These are phyloP conservation scores for Hydrophis major DNA, from an alignment of 2,797 vertebrate genomes.

Conservation along the genomic window DNA sequence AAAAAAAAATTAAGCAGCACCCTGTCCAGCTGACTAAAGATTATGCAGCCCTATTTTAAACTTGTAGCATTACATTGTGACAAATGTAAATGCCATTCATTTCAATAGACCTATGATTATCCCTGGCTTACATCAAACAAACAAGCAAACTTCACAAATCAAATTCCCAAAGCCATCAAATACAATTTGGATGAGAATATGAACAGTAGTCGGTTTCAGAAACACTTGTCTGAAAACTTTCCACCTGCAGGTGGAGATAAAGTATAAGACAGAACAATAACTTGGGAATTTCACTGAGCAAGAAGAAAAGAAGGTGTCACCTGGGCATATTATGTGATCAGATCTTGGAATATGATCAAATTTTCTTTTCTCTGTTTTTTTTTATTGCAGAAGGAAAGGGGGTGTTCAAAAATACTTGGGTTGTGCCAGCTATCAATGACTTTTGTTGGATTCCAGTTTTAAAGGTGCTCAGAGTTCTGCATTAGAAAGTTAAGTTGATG, in stretches of 20 bases:
- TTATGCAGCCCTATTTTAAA: not conserved
- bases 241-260: conserved; percentile 27
- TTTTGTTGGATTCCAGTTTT: not conserved
- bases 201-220: not conserved
- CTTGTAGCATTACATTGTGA: not conserved
- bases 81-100: not conserved
- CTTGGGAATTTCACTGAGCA: not conserved
- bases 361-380: not conserved
- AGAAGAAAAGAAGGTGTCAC: not conserved
- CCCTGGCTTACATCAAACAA: not conserved
- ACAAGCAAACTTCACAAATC: not conserved
- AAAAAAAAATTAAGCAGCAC: not conserved
- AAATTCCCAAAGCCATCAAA: not conserved
- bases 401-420: not conserved
- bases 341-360: not conserved
- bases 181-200: not conserved
- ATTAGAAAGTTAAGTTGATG: not conserved
- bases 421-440: not conserved
- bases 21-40: not conserved
- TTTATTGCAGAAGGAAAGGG: not conserved
- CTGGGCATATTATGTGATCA: not conserved
- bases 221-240: not conserved
- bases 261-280: not conserved
- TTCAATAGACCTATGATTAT: not conserved
- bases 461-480: not conserved